A percentile compares a stretch with the other conserved stretches of the same genome.
Conservation (phyloP, 2,888 invertebrate genomes). For the Brenthis ino region DNA sequence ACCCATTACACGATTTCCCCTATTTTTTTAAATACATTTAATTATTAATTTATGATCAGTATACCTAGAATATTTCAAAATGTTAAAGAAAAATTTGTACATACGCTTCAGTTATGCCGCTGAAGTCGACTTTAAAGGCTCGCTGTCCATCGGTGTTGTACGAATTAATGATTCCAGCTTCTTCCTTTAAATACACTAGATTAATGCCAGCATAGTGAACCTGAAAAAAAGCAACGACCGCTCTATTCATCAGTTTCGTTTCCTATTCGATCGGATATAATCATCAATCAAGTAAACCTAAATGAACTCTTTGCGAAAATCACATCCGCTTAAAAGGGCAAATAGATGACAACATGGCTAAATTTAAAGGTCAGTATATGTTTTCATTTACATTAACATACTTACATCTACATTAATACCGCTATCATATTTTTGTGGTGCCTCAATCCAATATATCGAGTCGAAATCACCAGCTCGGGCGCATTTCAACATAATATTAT, state of each 20-base stretch:
- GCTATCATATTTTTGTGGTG: conserved; percentile 31
- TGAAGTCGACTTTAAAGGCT: conserved; percentile 57
- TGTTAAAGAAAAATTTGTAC: conserved; percentile 31
- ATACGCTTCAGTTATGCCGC: conserved; percentile 52
- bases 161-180: conserved; percentile 41
- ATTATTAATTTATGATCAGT: not conserved
- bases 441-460: conserved; percentile 53
- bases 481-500: conserved; percentile 40
- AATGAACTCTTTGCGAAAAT: no score
- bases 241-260: no score
- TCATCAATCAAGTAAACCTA: no score
- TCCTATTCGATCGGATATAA: no score
- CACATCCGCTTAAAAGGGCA: no score
- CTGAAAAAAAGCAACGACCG: conserved; percentile 39
- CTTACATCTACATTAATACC: conserved; percentile 54
- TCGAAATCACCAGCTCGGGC: conserved; percentile 47
- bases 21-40: conserved; percentile 35
- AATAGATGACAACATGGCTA: no score
- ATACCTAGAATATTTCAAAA: not conserved
- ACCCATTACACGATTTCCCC: conserved; percentile 85
- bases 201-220: conserved; percentile 56
- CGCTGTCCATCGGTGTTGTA: conserved; percentile 27
- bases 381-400: conserved; percentile 5
- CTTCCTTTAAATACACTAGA: conserved; percentile 46
- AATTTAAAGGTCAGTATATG: no score